Evolutionary conservation across 2,113 vertebrate genomes (phyloP).

Genomic region (Dipodomys merriami): DNA sequence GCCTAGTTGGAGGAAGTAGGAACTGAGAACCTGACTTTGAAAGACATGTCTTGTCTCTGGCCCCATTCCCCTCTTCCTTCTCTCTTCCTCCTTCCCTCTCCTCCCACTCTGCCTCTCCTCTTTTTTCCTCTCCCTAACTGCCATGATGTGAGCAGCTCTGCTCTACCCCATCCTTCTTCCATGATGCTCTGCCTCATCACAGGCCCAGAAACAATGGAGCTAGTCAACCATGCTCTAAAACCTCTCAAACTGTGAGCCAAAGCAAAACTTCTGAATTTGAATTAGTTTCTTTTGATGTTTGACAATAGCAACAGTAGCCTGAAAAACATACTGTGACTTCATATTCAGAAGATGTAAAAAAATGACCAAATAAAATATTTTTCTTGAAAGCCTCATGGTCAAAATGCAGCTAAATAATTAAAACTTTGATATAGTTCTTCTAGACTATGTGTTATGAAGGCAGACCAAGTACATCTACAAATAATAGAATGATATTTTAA

Average conservation of each 20-base stretch:
- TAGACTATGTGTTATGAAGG: constrained; percentile 1
- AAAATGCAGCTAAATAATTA: constrained; percentile 27
- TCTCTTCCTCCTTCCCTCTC: background rate
- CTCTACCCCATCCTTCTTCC: too few species aligned
- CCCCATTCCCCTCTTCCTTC: background rate
- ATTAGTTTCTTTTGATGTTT: background rate
- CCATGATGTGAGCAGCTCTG: too few species aligned
- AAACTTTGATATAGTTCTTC: constrained; percentile 9
- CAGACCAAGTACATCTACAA: background rate
- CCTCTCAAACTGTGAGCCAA: background rate
- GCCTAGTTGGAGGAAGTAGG: background rate
- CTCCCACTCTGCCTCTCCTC: background rate
- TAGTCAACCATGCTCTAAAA: too few species aligned
- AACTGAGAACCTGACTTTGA: background rate
- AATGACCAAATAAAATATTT: constrained; percentile 7
- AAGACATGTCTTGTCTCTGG: background rate
- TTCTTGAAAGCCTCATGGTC: background rate
- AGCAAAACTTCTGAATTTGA: too few species aligned
- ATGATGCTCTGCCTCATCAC: too few species aligned
- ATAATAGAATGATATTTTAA: constrained; percentile 10
- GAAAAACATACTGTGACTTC: background rate
- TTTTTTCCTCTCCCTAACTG: too few species aligned
- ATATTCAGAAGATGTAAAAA: background rate
- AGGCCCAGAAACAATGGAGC: too few species aligned
- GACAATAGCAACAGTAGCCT: too few species aligned